phyloP scores from a whole-genome alignment of 23 tunicate genomes.

The Trididemnum nubilum region DNA sequence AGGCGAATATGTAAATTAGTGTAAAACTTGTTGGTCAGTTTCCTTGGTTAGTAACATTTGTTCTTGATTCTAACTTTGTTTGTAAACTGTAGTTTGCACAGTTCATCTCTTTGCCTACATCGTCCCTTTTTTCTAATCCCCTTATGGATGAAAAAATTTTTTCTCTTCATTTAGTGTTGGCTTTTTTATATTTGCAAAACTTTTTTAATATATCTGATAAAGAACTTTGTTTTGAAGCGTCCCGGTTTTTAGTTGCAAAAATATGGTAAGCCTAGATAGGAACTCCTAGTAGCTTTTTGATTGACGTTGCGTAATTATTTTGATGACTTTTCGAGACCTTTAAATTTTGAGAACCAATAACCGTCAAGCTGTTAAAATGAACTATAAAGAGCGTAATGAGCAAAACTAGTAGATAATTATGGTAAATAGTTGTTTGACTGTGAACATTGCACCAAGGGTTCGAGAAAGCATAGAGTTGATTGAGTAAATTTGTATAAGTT shows the following conservation, averaged over 20 bases:
- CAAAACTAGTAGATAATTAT: too few relatives aligned
- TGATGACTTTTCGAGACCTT: too few relatives aligned
- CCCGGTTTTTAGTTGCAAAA: constrained; percentile 51
- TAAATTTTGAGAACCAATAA: too few relatives aligned
- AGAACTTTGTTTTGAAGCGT: constrained; percentile 41
- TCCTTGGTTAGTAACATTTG: constrained; percentile 7
- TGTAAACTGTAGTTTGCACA: constrained; percentile 11
- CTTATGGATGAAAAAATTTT: background rate
- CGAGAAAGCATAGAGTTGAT: too few relatives aligned
- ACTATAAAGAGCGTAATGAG: too few relatives aligned
- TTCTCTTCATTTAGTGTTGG: background rate
- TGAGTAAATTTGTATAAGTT: too few relatives aligned
- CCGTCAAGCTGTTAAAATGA: too few relatives aligned
- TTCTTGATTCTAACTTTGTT: too few relatives aligned
- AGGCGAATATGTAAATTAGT: constrained; percentile 26
- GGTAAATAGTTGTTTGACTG: too few relatives aligned
- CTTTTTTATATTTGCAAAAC: constrained; percentile 10
- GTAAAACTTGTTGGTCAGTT: background rate
- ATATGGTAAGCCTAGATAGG: constrained; percentile 52
- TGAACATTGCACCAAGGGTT: too few relatives aligned
- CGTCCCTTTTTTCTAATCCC: constrained; percentile 22
- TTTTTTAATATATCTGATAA: constrained; percentile 19
- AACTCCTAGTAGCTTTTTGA: too few relatives aligned
- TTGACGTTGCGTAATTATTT: too few relatives aligned
- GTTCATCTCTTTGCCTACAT: constrained; percentile 6